These are phyloP conservation scores for Drosophila miranda DNA, from an alignment of 1,140 invertebrate species.

Conservation along the genomic window DNA sequence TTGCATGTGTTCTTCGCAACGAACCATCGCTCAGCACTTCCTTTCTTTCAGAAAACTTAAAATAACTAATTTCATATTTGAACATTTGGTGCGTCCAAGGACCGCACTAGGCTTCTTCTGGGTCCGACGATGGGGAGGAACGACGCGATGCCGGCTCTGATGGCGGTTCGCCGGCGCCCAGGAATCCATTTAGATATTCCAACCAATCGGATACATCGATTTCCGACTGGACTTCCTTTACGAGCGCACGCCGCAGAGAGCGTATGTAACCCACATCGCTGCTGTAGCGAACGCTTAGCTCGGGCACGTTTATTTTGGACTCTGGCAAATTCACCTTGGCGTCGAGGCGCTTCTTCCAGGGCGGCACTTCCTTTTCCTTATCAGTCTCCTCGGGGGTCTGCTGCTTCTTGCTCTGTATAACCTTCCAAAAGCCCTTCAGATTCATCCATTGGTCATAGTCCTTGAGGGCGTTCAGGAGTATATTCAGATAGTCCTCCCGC, in stretches of 20 bases:
- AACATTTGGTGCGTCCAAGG: background rate
- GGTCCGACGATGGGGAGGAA: background rate
- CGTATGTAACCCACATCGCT: slow-evolving; percentile 47
- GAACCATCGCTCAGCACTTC: background rate
- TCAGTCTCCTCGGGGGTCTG: slow-evolving; percentile 35
- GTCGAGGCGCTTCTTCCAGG: slow-evolving; percentile 57
- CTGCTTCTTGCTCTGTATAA: slow-evolving; percentile 41
- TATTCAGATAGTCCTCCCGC: slow-evolving; percentile 54
- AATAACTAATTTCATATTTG: slow-evolving; percentile 9
- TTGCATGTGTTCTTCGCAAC: background rate
- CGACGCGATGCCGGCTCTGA: slow-evolving; percentile 3
- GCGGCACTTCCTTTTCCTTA: slow-evolving; percentile 62
- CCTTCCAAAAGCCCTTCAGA: slow-evolving; percentile 51
- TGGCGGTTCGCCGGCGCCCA: slow-evolving; percentile 43
- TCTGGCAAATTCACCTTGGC: slow-evolving; percentile 56
- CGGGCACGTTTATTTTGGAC: slow-evolving; percentile 40
- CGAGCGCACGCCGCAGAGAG: slow-evolving; percentile 39
- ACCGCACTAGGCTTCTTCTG: background rate
- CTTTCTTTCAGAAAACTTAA: background rate
- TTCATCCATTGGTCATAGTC: slow-evolving; percentile 57
- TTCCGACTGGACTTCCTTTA: slow-evolving; percentile 2
- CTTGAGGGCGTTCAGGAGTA: slow-evolving; percentile 44
- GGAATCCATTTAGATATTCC: slow-evolving; percentile 37
- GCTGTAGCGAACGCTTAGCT: slow-evolving; percentile 50
- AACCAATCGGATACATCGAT: slow-evolving; percentile 55